phyloP scores from a whole-genome alignment of 1,140 invertebrate genomes.

The Drosophila lowei region DNA sequence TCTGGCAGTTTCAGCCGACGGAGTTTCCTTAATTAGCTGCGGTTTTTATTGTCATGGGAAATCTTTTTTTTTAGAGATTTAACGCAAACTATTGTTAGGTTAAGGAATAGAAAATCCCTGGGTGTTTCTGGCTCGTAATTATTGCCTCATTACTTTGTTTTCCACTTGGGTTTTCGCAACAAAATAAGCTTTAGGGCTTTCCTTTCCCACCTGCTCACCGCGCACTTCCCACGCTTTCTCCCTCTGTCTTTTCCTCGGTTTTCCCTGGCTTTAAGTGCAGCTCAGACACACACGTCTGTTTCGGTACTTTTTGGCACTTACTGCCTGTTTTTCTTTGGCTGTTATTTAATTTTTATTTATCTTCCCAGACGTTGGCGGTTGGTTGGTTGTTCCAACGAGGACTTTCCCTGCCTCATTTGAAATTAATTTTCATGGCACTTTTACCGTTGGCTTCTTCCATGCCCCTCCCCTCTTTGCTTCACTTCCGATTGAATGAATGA shows the following conservation, averaged over 20 bases:
- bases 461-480: neutral
- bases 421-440: constrained; percentile 51
- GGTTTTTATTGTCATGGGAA: too few species aligned
- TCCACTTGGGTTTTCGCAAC: too few species aligned
- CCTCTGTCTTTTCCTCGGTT: neutral
- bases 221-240: too few species aligned
- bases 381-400: neutral
- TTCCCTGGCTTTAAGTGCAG: constrained; percentile 29
- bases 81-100: too few species aligned
- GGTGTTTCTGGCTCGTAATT: too few species aligned
- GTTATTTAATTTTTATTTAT: constrained; percentile 56
- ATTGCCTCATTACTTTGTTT: too few species aligned
- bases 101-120: too few species aligned
- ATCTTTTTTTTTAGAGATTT: too few species aligned
- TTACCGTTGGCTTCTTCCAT: constrained; percentile 5
- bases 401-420: constrained; percentile 1
- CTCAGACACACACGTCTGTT: constrained; percentile 14
- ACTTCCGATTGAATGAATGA: constrained; percentile 21
- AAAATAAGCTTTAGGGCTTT: too few species aligned
- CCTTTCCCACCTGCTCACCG: too few species aligned
- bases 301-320: neutral
- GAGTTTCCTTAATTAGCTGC: too few species aligned
- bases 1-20: too few species aligned
- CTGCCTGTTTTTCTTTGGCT: constrained; percentile 10
- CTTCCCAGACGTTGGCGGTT: constrained; percentile 14